Base-by-base conservation (phyloP, 2,113 vertebrate genomes). In the Desmodus rotundus region DNA sequence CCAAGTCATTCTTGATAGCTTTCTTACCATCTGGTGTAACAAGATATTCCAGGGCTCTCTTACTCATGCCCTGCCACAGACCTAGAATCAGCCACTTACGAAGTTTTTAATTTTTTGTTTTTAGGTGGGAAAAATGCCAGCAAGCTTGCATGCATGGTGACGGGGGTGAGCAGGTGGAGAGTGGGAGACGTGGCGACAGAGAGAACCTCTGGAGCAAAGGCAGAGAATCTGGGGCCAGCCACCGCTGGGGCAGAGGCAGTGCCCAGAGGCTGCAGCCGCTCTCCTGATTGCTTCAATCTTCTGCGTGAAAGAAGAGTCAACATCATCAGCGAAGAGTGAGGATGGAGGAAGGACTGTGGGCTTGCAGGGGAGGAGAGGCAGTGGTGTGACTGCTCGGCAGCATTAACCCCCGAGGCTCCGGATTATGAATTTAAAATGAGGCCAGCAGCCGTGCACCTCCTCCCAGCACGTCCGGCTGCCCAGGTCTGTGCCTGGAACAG, bases 201-300 rank as follows among this genome's bases (percentile, higher is more conserved):
- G 24, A 73, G 50, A 14, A 31, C 24, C 47, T 41, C 84, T 41
- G 3, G 36, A 33, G 31, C 65, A 76, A 47, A 68, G 38, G 65
- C 76, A 26, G 28, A 63, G 31, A 7, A 1, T 2, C 5, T 6
- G 26, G 38, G 22, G 14, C 50, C n/a, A 41, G 26, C 4, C 3
- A 0, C 7, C 2, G 52, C 56, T n/a, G 12, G 5, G 20, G 24
- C 1, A 56, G 36, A 47, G 76, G 68, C 26, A 3, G 38, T 31
- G 28, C 1, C 0, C 9, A 58, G 38, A 33, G 1, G 7, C 2
- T 13, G 24, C 6, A n/a, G 31, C 41, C 63, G 38, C 38, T 58
- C 47, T 82, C 89, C 31, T 10, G 33, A 33, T 3, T 5, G 22
- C 9, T 3, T 33, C 54, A 33, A 4, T 24, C 22, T 54, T 24